Base-by-base conservation (phyloP, 92 coral and sea anemone genomes). In the Palythoa caribaeorum region DNA sequence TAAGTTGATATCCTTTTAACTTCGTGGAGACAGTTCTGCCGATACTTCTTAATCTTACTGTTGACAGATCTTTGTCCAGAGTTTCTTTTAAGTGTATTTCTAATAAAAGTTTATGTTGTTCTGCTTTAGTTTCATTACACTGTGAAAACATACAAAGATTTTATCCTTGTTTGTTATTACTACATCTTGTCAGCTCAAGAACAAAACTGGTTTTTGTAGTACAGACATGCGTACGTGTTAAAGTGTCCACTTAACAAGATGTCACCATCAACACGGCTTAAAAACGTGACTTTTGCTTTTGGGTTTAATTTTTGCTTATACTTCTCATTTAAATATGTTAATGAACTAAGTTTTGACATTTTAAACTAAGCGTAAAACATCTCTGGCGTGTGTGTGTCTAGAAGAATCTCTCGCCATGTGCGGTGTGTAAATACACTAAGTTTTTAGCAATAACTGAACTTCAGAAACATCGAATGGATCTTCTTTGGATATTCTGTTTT, bases 271-370 rank as follows among this genome's bases (percentile, higher is more conserved):
- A 81, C 59, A 76, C 50, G 76, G 14, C 76, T 68, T 3, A 3
- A 38, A 70, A 59, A 59, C 65, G 65, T 14, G 39, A 70, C 65
- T 63, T 28, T 36, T 40, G n/a, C 36, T 16, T 21, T 21, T 28
- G 60, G 76, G 47, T 47, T 81, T 40, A 5, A 16, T 19, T 81
- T 81, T 68, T 81, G 39, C 84, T 39, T 81, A 52, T 38, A 81
- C 75, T 48, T 81, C 86, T 65, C 55, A 81, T 81, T 81, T 66
- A 47, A 81, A 81, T 81, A 81, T 81, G 86, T 60, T 81, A 81
- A 81, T 79, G 66, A 68, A 51, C 60, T 9, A 66, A 69, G 38
- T 2, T 65, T 66, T 81, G 86, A 81, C 76, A 81, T 68, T 66
- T 47, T 65, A 73, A 77, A 54, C 11, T 28, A 20, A 35, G 28